phyloP scores from a whole-genome alignment of 2,888 invertebrate species.

The Macrophya alboannulata region DNA sequence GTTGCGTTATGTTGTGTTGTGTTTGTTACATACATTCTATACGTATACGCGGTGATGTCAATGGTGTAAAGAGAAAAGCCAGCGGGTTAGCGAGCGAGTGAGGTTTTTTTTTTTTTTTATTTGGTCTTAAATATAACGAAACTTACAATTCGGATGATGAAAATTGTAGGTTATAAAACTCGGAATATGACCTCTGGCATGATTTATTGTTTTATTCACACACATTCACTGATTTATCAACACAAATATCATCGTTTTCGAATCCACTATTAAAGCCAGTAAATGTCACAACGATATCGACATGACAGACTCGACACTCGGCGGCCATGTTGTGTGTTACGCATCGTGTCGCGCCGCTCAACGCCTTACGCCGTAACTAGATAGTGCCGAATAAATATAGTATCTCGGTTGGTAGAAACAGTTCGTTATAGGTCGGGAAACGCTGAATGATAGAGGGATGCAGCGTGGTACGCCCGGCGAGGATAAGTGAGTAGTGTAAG shows the following conservation, averaged over 20 bases:
- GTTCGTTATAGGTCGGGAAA: not conserved
- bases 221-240: not conserved
- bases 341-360: slow-evolving; percentile 30
- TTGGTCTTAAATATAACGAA: not conserved
- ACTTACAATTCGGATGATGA: not conserved
- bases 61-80: not conserved
- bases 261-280: not conserved
- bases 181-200: not conserved
- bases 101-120: not conserved
- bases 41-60: not conserved
- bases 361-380: not conserved
- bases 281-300: slow-evolving; percentile 72
- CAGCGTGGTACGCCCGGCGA: not conserved
- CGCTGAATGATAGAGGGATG: no score
- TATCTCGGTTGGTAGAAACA: not conserved
- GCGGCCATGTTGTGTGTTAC: slow-evolving; percentile 75
- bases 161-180: not conserved
- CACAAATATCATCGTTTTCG: not conserved
- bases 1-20: not conserved
- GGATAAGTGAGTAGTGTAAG: not conserved
- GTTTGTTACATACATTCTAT: not conserved
- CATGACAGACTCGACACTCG: slow-evolving; percentile 72
- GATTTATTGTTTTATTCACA: not conserved
- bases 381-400: not conserved
- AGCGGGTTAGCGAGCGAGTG: not conserved